Evolutionary conservation across 2,797 vertebrate species (phyloP).

Genomic region (Ptychobarbus kaznakovi): DNA sequence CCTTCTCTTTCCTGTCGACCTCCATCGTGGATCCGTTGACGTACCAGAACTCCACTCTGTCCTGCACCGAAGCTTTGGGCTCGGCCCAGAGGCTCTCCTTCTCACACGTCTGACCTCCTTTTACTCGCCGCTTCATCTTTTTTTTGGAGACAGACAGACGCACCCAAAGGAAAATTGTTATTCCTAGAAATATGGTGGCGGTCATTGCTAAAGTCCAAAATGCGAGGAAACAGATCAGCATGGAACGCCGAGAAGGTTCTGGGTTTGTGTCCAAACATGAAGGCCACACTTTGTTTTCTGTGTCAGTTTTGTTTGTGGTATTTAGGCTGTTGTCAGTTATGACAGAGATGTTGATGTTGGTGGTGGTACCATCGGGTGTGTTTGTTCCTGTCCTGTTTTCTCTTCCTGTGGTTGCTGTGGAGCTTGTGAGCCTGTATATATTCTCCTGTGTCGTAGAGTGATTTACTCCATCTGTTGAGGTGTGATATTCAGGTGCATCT

Average conservation of each 20-base stretch:
- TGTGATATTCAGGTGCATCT: slow-evolving; percentile 7
- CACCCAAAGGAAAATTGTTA: slow-evolving; percentile 64
- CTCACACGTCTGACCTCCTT: neutral
- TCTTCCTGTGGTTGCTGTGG: neutral
- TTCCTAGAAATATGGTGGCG: slow-evolving; percentile 62
- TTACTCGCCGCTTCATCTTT: neutral
- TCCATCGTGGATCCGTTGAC: slow-evolving; percentile 51
- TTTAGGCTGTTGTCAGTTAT: neutral
- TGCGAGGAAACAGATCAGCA: slow-evolving; percentile 60
- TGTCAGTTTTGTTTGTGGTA: slow-evolving; percentile 13
- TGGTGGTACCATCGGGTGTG: slow-evolving; percentile 4
- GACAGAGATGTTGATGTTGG: slow-evolving; percentile 23
- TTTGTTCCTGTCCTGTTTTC: neutral
- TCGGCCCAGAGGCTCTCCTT: slow-evolving; percentile 59
- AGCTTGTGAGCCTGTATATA: neutral
- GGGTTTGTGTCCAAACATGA: slow-evolving; percentile 3
- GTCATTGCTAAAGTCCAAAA: slow-evolving; percentile 62
- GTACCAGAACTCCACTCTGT: slow-evolving; percentile 70
- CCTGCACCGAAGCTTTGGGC: slow-evolving; percentile 52
- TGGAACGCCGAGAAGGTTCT: slow-evolving; percentile 3
- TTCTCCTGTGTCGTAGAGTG: neutral
- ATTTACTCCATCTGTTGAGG: neutral
- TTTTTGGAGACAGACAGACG: slow-evolving; percentile 57
- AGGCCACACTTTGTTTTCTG: neutral
- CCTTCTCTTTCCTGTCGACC: slow-evolving; percentile 36